Evolutionary conservation across 2,797 vertebrate genomes (phyloP).

Genomic region (Pteronotus mesoamericanus): DNA sequence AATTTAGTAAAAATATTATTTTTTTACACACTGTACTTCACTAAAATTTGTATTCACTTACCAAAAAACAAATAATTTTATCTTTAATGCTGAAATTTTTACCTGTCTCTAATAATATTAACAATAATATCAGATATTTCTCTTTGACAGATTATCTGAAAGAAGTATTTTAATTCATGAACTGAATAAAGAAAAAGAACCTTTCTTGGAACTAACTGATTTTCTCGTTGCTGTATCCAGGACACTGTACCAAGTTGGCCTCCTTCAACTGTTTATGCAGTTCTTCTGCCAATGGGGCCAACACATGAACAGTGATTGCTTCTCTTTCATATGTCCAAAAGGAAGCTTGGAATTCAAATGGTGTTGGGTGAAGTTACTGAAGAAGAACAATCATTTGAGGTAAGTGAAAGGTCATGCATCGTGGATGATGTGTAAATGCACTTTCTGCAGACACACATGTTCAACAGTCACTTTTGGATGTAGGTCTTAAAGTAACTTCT

Average conservation of each 20-base stretch:
- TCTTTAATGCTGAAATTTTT: background rate
- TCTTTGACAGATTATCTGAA: background rate
- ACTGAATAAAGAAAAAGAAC: background rate
- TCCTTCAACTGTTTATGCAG: background rate
- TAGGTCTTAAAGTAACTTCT: background rate
- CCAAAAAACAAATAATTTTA: background rate
- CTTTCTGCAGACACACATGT: background rate
- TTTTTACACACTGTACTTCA: background rate
- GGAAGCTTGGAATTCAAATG: background rate
- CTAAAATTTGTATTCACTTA: slow-evolving; percentile 14
- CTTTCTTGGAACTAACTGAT: background rate
- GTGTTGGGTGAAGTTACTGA: background rate
- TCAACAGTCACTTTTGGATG: background rate
- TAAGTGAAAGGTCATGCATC: background rate
- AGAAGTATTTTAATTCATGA: background rate
- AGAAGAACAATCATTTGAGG: background rate
- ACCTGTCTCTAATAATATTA: background rate
- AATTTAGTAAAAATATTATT: background rate
- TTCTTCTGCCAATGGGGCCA: background rate
- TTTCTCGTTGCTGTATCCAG: slow-evolving; percentile 18
- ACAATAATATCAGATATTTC: background rate
- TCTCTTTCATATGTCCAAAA: background rate
- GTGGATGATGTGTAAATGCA: background rate
- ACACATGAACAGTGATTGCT: background rate
- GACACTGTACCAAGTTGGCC: background rate